Conservation (phyloP, 1,140 invertebrate species). For the Atta cephalotes region DNA sequence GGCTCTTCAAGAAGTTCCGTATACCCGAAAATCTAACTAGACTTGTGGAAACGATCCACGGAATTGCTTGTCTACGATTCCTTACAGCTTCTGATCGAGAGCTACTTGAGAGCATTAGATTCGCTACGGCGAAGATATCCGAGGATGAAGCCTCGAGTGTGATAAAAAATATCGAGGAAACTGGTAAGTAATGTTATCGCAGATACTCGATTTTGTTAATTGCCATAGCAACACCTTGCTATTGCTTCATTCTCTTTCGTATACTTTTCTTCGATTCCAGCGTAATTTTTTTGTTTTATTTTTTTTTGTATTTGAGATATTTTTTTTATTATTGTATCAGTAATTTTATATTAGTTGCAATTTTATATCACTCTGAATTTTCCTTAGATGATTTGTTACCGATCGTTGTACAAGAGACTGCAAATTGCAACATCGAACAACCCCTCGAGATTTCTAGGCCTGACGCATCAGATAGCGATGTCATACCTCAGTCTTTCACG, state of each 20-base stretch:
- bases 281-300: constrained; percentile 5
- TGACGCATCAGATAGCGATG: background rate
- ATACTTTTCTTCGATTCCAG: constrained; percentile 44
- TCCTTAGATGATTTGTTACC: constrained; percentile 72
- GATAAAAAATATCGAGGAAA: constrained; percentile 71
- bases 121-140: constrained; percentile 74
- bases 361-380: background rate
- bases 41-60: constrained; percentile 80
- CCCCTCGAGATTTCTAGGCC: background rate
- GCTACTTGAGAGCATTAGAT: constrained; percentile 79
- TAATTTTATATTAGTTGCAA: background rate
- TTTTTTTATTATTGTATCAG: background rate
- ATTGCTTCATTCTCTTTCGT: background rate
- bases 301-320: background rate
- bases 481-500: constrained; percentile 61
- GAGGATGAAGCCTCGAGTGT: constrained; percentile 24
- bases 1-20: constrained; percentile 78
- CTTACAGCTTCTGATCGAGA: constrained; percentile 72
- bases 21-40: constrained; percentile 81
- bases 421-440: background rate
- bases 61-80: constrained; percentile 73
- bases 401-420: background rate
- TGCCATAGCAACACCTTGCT: background rate
- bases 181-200: constrained; percentile 65
- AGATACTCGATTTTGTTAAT: background rate